A percentile compares a stretch with the other conserved stretches of the same genome.
These are phyloP conservation scores for Pseudomugil tenellus DNA, from an alignment of 2,797 vertebrate species.

Conservation along the genomic window DNA sequence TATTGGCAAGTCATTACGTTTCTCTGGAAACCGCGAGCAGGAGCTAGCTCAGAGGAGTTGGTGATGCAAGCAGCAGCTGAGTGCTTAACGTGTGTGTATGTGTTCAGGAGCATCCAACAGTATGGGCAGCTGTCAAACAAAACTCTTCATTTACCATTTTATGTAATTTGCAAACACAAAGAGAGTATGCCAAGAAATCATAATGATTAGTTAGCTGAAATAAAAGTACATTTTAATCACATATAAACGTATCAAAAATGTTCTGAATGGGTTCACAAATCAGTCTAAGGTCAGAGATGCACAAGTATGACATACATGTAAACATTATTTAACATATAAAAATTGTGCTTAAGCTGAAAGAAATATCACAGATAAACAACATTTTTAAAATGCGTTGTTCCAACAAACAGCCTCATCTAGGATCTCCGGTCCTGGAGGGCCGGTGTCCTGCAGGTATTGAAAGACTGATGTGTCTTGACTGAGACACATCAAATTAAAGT, in stretches of 20 bases:
- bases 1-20: slow-evolving; percentile 86
- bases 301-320: background rate
- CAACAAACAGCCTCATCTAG: no score
- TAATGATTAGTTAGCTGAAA: background rate
- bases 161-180: background rate
- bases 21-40: slow-evolving; percentile 83
- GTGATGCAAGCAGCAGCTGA: slow-evolving; percentile 81
- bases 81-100: slow-evolving; percentile 62
- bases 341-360: no score
- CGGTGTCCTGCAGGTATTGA: no score
- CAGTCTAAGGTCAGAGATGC: background rate
- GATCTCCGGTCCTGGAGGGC: no score
- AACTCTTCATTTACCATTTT: slow-evolving; percentile 28
- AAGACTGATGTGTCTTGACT: no score
- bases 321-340: no score
- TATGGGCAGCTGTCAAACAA: slow-evolving; percentile 73
- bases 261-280: background rate
- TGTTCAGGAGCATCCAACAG: slow-evolving; percentile 71
- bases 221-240: background rate
- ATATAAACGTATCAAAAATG: background rate
- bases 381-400: no score
- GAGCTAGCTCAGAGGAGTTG: slow-evolving; percentile 73
- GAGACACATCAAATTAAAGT: no score
- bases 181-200: background rate
- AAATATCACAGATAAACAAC: no score